A percentile compares a stretch with the other conserved stretches of the same genome.
Evolutionary conservation across 2,113 vertebrate species (phyloP).

Genomic region (Edolisoma coerulescens): DNA sequence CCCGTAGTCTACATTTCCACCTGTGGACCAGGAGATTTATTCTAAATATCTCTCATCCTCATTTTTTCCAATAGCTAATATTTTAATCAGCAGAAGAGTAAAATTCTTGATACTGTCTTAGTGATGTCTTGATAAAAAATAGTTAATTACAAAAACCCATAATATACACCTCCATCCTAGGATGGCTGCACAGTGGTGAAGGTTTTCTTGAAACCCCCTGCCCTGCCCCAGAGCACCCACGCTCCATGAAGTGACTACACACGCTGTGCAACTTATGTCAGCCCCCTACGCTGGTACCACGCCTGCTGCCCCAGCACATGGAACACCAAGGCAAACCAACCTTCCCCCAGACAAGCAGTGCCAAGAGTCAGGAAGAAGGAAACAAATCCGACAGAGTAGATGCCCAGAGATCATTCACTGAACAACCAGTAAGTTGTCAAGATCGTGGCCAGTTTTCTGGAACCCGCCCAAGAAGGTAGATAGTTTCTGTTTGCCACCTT

Average conservation of each 20-base stretch:
- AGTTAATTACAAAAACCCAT: background rate
- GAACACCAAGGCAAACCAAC: background rate
- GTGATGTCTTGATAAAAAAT: background rate
- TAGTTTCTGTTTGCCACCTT: background rate
- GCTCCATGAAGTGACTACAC: background rate
- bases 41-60: background rate
- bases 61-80: background rate
- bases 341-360: background rate
- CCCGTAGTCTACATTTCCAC: background rate
- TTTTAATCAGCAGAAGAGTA: background rate
- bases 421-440: background rate
- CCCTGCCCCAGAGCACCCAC: background rate
- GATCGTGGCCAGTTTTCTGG: background rate
- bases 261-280: background rate
- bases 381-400: background rate
- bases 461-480: background rate
- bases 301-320: background rate
- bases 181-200: background rate
- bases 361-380: background rate
- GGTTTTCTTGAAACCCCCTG: background rate
- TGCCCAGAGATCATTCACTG: background rate
- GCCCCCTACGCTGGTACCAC: no score
- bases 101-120: background rate
- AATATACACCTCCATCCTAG: background rate
- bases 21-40: background rate